Percentiles rank a stretch among this genome's conserved stretches.
Evolutionary conservation across 2,797 vertebrate genomes (phyloP).

Genomic region (Diglossa cyanea): DNA sequence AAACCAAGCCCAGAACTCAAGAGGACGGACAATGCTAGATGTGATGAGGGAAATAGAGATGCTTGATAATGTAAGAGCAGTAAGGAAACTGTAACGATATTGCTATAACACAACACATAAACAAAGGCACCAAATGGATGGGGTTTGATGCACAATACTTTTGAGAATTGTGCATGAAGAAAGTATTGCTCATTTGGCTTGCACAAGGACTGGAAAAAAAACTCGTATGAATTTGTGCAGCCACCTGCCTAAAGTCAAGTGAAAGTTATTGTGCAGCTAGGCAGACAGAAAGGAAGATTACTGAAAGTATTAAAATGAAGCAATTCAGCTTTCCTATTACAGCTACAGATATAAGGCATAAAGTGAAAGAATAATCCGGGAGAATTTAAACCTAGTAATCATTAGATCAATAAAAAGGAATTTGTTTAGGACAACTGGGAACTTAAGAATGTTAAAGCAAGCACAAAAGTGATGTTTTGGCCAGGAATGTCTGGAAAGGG

Average conservation of each 20-base stretch:
- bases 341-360: background rate
- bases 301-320: background rate
- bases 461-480: conserved; percentile 27
- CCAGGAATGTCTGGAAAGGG: conserved; percentile 27
- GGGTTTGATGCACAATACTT: too few relatives aligned
- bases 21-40: background rate
- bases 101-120: conserved; percentile 3
- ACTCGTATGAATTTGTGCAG: background rate
- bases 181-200: background rate
- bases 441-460: conserved; percentile 50
- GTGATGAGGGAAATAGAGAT: background rate
- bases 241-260: background rate
- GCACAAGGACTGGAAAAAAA: background rate
- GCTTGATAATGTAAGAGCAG: background rate
- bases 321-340: background rate
- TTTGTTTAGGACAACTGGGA: conserved; percentile 44
- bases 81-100: conserved; percentile 48
- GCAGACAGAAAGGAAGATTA: background rate
- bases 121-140: background rate
- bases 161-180: background rate
- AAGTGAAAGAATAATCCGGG: conserved; percentile 47
- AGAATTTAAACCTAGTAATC: conserved; percentile 41
- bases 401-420: conserved; percentile 41
- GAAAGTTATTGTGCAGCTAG: background rate
- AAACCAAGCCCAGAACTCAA: background rate